Percentiles rank a stretch among this genome's conserved stretches.
Conservation (phyloP, 2,888 invertebrate genomes). For the Chrysomela aeneicollis region DNA sequence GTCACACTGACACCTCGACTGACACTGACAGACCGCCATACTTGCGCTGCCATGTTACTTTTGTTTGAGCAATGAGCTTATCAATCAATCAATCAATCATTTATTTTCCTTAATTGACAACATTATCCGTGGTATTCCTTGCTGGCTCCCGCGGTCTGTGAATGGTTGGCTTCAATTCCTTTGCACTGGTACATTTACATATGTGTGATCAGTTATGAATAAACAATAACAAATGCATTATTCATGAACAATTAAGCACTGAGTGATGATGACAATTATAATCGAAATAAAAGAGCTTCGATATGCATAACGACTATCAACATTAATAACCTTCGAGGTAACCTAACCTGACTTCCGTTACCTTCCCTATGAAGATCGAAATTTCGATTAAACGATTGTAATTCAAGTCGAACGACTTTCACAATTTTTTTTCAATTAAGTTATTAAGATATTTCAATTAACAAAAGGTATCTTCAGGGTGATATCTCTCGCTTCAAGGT, state of each 20-base stretch:
- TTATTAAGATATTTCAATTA: slow-evolving; percentile 22
- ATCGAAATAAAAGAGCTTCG: slow-evolving; percentile 10
- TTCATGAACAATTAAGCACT: slow-evolving; percentile 9
- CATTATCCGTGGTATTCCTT: too few species aligned
- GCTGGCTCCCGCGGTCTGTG: too few species aligned
- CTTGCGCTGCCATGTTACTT: too few species aligned
- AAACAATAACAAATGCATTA: slow-evolving; percentile 16
- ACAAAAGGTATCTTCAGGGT: slow-evolving; percentile 26
- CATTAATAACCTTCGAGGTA: slow-evolving; percentile 26
- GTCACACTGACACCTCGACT: too few species aligned
- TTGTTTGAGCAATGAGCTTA: too few species aligned
- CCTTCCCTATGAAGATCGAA: slow-evolving; percentile 25
- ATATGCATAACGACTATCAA: slow-evolving; percentile 24
- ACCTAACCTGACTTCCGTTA: slow-evolving; percentile 29
- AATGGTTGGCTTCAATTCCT: background rate
- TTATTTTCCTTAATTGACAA: too few species aligned
- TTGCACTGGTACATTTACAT: background rate
- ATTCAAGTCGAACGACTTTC: slow-evolving; percentile 26
- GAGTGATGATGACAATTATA: slow-evolving; percentile 12
- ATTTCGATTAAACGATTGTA: slow-evolving; percentile 29
- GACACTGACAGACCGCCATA: too few species aligned
- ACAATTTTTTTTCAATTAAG: slow-evolving; percentile 24
- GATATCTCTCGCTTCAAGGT: slow-evolving; percentile 6
- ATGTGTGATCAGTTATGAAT: slow-evolving; percentile 1
- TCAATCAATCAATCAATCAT: too few species aligned